phyloP scores from a whole-genome alignment of 2,797 vertebrate species.

The Lepilemur septentrionalis region DNA sequence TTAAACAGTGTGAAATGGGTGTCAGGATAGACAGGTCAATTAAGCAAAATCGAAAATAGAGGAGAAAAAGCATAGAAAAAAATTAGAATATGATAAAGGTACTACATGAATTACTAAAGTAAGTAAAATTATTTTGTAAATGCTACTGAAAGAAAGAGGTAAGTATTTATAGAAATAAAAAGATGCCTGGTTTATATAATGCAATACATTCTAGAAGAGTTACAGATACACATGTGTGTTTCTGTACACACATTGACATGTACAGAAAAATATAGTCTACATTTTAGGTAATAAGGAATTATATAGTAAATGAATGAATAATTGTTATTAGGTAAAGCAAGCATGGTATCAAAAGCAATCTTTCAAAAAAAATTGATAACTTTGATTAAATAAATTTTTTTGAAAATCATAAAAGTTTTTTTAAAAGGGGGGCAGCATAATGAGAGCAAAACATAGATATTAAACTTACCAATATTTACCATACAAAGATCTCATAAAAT shows the following conservation, averaged over 20 bases:
- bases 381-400: neutral
- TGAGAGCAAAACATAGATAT: neutral
- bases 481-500: neutral
- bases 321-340: neutral
- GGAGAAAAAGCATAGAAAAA: neutral
- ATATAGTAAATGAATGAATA: neutral
- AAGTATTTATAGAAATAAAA: neutral
- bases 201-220: neutral
- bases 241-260: neutral
- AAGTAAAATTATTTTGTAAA: neutral
- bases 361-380: neutral
- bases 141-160: neutral
- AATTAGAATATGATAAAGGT: neutral
- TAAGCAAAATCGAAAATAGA: neutral
- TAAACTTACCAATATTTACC: neutral
- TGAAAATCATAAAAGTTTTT: neutral
- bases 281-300: neutral
- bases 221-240: neutral
- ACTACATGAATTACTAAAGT: neutral
- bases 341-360: neutral
- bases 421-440: neutral
- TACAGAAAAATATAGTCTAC: neutral
- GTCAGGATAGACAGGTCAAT: neutral
- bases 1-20: neutral
- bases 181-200: neutral